Percentiles rank a stretch among this genome's conserved stretches.
These are phyloP conservation scores for Ictidomys tridecemlineatus DNA, from an alignment of 2,113 vertebrate genomes.

Conservation along the genomic window DNA sequence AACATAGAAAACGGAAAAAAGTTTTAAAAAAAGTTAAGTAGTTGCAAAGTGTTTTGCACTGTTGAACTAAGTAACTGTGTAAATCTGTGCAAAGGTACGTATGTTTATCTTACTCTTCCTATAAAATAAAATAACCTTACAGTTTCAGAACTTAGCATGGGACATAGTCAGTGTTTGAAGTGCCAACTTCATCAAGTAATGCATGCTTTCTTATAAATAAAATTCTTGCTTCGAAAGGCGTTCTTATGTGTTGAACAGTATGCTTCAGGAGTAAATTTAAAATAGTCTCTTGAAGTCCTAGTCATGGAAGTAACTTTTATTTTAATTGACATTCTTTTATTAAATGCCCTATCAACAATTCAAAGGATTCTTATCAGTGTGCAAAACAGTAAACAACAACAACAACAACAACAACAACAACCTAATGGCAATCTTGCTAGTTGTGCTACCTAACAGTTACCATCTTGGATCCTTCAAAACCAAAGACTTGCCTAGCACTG, in stretches of 20 bases:
- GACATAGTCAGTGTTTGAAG: constrained; percentile 86
- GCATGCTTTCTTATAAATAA: constrained; percentile 85
- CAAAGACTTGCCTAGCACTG: constrained; percentile 97
- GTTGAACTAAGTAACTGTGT: constrained; percentile 78
- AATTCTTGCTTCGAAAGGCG: constrained; percentile 85
- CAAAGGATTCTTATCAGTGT: constrained; percentile 91
- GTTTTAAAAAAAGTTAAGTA: constrained; percentile 76
- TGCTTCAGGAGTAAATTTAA: constrained; percentile 85
- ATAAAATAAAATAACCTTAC: constrained; percentile 84
- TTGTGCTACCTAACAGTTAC: constrained; percentile 84
- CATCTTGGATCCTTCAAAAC: constrained; percentile 92
- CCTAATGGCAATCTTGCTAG: constrained; percentile 84
- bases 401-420: background rate
- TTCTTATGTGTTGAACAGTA: constrained; percentile 82
- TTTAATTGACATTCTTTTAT: constrained; percentile 81
- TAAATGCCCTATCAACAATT: constrained; percentile 84
- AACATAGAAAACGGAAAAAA: constrained; percentile 84
- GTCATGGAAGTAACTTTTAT: constrained; percentile 84
- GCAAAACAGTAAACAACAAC: constrained; percentile 76
- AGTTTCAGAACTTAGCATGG: constrained; percentile 84
- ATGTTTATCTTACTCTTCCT: constrained; percentile 86
- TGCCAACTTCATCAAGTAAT: constrained; percentile 87
- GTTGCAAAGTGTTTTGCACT: constrained; percentile 86
- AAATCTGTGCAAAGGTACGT: constrained; percentile 84
- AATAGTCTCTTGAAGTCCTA: constrained; percentile 84